Evolutionary conservation across 2,888 invertebrate species (phyloP), one percentile per base, ranked within the genome.

Genomic region (Pterostichus madidus): DNA sequence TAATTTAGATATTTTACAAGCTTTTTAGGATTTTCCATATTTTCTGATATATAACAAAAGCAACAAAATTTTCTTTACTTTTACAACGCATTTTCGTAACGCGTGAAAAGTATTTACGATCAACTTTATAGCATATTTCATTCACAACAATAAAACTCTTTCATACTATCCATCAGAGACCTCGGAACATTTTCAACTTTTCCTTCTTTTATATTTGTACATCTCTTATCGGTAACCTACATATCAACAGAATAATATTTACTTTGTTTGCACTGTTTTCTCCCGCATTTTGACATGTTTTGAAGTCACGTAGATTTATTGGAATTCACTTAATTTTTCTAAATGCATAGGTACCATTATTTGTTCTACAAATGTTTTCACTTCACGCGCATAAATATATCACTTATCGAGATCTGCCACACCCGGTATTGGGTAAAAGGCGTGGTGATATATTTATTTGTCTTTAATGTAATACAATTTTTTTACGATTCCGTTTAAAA

Each of bases 61-160:
- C 13, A 64, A 64, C 64, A 64, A 64, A 64, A 64, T 64, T 32
- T 64, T 35, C 64, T 64, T 64, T 64, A 64, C 64, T 32, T 64
- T 64, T 64, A 64, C 64, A 64, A 64, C 64, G 35, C 64, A 64
- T 32, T 64, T 64, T 64, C 8, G 64, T 13, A 35, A 64, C 64
- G 64, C 64, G 64, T 64, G 64, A 64, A n/a, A 64, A 35, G 64
- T 64, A 64, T 64, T 64, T 64, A 64, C 64, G 64, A 64, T 64
- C 64, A 64, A 64, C 32, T 64, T 64, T 64, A 61, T 61, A 31
- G 61, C 31, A 61, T 61, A 64, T 64, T 64, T 64, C 64, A 64
- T 64, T 64, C 64, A 35, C 64, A 64, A 64, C 64, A 64, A 64
- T 64, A 64, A 64, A 64, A 64, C 64, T 64, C 64, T 64, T 64